Conservation (phyloP, 2,797 vertebrate species). For the Chlorospingus flavigularis region DNA sequence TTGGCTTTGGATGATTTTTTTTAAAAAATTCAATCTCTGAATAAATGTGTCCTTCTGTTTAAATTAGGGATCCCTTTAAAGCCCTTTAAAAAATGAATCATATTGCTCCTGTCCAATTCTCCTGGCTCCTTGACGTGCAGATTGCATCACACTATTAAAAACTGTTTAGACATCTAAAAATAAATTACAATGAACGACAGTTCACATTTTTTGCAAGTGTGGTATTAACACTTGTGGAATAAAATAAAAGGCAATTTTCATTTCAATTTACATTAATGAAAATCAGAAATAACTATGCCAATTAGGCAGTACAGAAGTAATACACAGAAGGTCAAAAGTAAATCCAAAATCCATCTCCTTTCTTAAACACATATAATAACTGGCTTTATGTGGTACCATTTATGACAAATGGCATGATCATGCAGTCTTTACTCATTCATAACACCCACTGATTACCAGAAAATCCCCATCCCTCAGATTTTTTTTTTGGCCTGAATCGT, state of each 20-base stretch:
- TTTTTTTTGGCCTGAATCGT: slow-evolving; percentile 34
- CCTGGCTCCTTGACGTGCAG: slow-evolving; percentile 32
- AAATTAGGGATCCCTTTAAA: slow-evolving; percentile 39
- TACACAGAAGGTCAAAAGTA: slow-evolving; percentile 18
- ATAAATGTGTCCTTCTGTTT: slow-evolving; percentile 23
- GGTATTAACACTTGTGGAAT: not conserved
- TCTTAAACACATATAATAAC: slow-evolving; percentile 31
- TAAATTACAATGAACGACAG: slow-evolving; percentile 31
- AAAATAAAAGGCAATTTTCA: not conserved
- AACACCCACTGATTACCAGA: slow-evolving; percentile 66
- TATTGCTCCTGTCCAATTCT: slow-evolving; percentile 32
- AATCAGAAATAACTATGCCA: slow-evolving; percentile 16
- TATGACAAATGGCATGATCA: slow-evolving; percentile 63
- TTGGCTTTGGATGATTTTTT: not conserved
- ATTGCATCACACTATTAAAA: slow-evolving; percentile 52
- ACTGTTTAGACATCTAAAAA: slow-evolving; percentile 32
- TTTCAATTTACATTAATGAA: not conserved
- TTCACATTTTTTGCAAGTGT: slow-evolving; percentile 17
- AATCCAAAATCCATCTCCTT: slow-evolving; percentile 16
- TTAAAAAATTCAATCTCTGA: not conserved
- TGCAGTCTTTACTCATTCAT: slow-evolving; percentile 69
- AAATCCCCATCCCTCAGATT: slow-evolving; percentile 59
- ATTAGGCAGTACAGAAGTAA: not conserved
- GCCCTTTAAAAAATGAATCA: slow-evolving; percentile 35
- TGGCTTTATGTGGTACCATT: slow-evolving; percentile 51